Conservation (phyloP, 2,113 vertebrate species). For the Coracopsis vasa region DNA sequence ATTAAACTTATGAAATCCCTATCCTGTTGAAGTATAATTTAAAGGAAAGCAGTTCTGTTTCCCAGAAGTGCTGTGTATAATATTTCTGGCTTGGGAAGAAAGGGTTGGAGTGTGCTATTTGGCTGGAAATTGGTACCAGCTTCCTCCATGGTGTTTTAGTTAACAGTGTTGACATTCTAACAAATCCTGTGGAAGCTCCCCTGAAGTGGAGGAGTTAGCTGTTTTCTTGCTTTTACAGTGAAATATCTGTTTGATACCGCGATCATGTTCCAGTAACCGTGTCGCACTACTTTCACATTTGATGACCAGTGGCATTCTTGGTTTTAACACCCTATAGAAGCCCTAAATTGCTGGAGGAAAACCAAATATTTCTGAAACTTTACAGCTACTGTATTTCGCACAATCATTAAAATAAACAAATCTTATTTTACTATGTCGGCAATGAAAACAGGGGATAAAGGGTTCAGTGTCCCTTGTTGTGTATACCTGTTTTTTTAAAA, state of each 20-base stretch:
- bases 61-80: conserved; percentile 79
- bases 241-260: conserved; percentile 65
- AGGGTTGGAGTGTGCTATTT: conserved; percentile 71
- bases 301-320: conserved; percentile 76
- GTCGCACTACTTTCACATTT: conserved; percentile 31
- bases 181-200: conserved; percentile 79
- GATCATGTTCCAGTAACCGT: conserved; percentile 60
- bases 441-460: conserved; percentile 72
- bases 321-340: conserved; percentile 71
- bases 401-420: conserved; percentile 75
- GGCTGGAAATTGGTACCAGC: conserved; percentile 77
- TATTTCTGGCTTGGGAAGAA: conserved; percentile 83
- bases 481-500: conserved; percentile 49
- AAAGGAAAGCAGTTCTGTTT: conserved; percentile 82
- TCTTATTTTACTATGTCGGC: conserved; percentile 64
- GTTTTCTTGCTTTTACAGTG: conserved; percentile 73
- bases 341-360: conserved; percentile 67
- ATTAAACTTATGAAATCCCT: conserved; percentile 78
- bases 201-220: conserved; percentile 73
- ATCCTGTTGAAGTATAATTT: conserved; percentile 80
- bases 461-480: conserved; percentile 74
- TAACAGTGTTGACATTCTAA: conserved; percentile 83
- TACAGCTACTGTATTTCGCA: conserved; percentile 73
- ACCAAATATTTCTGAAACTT: conserved; percentile 73
- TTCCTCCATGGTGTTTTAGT: conserved; percentile 81